Conservation (phyloP, 2,888 invertebrate genomes). For the Diogma glabrata region DNA sequence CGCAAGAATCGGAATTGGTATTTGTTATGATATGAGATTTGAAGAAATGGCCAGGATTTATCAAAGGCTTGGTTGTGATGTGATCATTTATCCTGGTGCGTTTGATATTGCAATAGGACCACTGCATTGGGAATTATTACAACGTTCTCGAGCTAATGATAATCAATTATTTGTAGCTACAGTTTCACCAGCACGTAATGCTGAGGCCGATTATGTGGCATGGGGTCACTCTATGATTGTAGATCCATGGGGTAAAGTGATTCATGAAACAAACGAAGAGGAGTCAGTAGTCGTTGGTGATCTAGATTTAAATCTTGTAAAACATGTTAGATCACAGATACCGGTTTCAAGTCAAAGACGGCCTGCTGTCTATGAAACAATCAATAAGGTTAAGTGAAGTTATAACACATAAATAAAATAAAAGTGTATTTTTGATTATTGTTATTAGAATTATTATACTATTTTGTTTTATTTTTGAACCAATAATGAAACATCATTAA, state of each 20-base stretch:
- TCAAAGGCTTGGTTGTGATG: conserved; percentile 61
- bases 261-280: conserved; percentile 53
- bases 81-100: conserved; percentile 86
- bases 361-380: conserved; percentile 58
- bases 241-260: conserved; percentile 66
- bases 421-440: too few species aligned
- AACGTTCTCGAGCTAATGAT: conserved; percentile 71
- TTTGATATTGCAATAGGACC: conserved; percentile 94
- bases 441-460: too few species aligned
- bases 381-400: too few species aligned
- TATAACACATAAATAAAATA: too few species aligned
- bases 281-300: conserved; percentile 63
- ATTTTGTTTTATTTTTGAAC: too few species aligned
- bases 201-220: conserved; percentile 71
- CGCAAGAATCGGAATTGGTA: conserved; percentile 73
- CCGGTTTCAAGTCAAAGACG: conserved; percentile 65
- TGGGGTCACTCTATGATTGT: conserved; percentile 81
- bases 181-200: conserved; percentile 72
- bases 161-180: conserved; percentile 81
- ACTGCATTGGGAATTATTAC: conserved; percentile 81
- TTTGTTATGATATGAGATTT: conserved; percentile 92
- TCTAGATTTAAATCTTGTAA: conserved; percentile 56
- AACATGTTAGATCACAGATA: conserved; percentile 71
- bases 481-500: too few species aligned
- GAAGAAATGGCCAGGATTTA: conserved; percentile 73